phyloP scores from a whole-genome alignment of 2,113 vertebrate genomes.

The Ariopsis seemanni region DNA sequence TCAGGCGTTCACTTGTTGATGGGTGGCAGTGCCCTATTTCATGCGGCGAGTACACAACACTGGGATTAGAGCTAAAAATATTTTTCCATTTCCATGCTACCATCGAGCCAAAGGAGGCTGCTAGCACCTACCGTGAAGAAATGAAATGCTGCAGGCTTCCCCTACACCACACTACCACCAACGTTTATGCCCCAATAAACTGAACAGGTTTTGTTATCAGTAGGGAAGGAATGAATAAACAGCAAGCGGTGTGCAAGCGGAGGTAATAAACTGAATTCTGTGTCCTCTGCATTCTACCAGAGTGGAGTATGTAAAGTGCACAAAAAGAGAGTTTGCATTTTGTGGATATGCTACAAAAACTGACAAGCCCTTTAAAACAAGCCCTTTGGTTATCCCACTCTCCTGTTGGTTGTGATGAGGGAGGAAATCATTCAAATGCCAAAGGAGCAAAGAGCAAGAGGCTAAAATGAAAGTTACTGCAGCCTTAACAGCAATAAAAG shows the following conservation, averaged over 20 bases:
- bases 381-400: neutral
- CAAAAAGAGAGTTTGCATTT: too few relatives aligned
- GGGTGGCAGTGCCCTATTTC: neutral
- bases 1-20: neutral
- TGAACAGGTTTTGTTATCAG: conserved; percentile 25
- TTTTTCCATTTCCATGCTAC: conserved; percentile 23
- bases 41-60: conserved; percentile 12
- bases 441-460: conserved; percentile 5
- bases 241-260: neutral
- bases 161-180: conserved; percentile 16
- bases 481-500: conserved; percentile 12
- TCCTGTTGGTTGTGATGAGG: neutral
- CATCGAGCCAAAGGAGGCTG: conserved; percentile 10
- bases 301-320: neutral
- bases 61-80: conserved; percentile 54
- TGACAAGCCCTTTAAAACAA: neutral
- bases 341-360: neutral
- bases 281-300: neutral
- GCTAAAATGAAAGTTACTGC: neutral
- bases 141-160: conserved; percentile 34
- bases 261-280: neutral
- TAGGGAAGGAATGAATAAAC: conserved; percentile 11
- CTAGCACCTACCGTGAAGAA: conserved; percentile 15
- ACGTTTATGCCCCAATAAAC: conserved; percentile 27
- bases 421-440: conserved; percentile 4